Conservation (phyloP, 2,888 invertebrate genomes). For the Mactromeris polynyma region DNA sequence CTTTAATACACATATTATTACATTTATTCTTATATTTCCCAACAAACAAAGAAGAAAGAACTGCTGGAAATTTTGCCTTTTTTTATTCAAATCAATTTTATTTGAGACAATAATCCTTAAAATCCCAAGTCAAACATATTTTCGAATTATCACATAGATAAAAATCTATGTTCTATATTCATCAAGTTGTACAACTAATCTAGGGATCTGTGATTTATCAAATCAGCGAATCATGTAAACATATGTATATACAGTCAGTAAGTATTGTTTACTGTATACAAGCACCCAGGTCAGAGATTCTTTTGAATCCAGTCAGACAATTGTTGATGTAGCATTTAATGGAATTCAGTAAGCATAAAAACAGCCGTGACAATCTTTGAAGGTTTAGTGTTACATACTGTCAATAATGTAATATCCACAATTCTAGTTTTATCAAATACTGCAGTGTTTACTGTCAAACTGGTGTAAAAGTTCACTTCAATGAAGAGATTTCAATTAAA, state of each 20-base stretch:
- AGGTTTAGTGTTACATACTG: slow-evolving; percentile 26
- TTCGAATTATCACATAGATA: background rate
- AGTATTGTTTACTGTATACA: background rate
- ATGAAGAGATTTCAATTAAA: no score
- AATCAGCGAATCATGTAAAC: background rate
- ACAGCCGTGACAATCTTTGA: slow-evolving; percentile 38
- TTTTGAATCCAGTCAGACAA: background rate
- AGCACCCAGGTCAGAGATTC: background rate
- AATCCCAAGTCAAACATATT: background rate
- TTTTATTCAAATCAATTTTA: slow-evolving; percentile 7
- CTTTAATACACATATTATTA: background rate
- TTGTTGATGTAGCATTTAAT: slow-evolving; percentile 29
- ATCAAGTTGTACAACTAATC: background rate
- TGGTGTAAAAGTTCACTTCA: background rate
- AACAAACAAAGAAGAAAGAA: background rate
- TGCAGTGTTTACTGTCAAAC: background rate
- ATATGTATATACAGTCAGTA: background rate
- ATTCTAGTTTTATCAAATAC: background rate
- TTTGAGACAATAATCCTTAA: background rate
- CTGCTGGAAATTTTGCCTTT: background rate
- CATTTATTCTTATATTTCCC: background rate
- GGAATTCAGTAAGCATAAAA: slow-evolving; percentile 52
- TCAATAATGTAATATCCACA: slow-evolving; percentile 37
- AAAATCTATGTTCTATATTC: background rate
- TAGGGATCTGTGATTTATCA: background rate